A percentile compares a stretch with the other conserved stretches of the same genome.
Conservation (phyloP, 1,140 invertebrate species). For the Pogonomyrmex barbatus region DNA sequence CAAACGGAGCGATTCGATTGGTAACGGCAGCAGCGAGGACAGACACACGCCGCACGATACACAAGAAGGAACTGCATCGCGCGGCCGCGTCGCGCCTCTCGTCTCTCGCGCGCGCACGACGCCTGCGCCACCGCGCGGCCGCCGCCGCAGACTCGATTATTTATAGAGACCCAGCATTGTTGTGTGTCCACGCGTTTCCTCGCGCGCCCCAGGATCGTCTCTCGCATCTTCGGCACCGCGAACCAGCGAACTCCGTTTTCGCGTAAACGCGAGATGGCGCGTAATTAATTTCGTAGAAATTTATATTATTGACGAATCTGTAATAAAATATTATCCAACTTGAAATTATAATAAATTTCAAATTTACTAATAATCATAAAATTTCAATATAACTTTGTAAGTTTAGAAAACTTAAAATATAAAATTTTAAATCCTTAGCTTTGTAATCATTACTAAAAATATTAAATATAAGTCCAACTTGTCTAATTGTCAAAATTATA, state of each 20-base stretch:
- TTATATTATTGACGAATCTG: neutral
- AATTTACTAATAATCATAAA: neutral
- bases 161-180: conserved; percentile 71
- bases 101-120: conserved; percentile 33
- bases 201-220: neutral
- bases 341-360: neutral
- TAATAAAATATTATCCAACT: neutral
- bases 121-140: conserved; percentile 32
- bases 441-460: neutral
- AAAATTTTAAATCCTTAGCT: neutral
- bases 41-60: neutral
- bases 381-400: neutral
- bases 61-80: conserved; percentile 31
- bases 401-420: too few species aligned
- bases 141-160: conserved; percentile 62
- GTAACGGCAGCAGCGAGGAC: neutral
- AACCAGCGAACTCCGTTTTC: too few species aligned
- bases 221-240: neutral
- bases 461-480: neutral
- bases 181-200: conserved; percentile 60
- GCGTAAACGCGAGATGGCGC: neutral
- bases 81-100: conserved; percentile 42
- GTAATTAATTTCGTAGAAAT: neutral
- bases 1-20: neutral
- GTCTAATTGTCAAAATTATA: neutral